Evolutionary conservation across 37 sponge, comb jelly and placozoan genomes (phyloP).

Genomic region (Aphrocallistes beatrix): DNA sequence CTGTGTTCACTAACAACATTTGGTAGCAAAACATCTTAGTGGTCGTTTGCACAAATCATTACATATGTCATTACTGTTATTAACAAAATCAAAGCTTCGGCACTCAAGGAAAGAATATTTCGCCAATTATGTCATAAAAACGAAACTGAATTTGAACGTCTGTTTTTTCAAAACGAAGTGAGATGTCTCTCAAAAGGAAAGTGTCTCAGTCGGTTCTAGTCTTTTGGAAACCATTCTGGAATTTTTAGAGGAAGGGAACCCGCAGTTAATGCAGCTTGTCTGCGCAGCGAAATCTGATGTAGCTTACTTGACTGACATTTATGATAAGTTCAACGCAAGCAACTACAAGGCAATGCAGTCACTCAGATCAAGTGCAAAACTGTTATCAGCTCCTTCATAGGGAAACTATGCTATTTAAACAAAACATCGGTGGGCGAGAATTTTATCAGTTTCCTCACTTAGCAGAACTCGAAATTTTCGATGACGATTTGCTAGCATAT

Average conservation of each 20-base stretch:
- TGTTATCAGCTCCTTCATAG: conserved; percentile 10
- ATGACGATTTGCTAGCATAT: conserved; percentile 19
- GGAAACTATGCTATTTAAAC: conserved; percentile 9
- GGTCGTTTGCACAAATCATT: conserved; percentile 10
- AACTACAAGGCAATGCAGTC: not conserved
- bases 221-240: conserved; percentile 3
- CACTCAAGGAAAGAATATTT: conserved; percentile 17
- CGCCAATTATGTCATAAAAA: conserved; percentile 19
- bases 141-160: conserved; percentile 3
- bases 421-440: not conserved
- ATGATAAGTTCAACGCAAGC: conserved; percentile 17
- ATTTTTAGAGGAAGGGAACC: conserved; percentile 1
- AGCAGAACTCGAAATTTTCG: not conserved
- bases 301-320: conserved; percentile 17
- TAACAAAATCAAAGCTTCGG: not conserved
- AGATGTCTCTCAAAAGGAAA: conserved; percentile 1
- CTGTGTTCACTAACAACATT: not conserved
- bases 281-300: conserved; percentile 1
- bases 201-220: conserved; percentile 8
- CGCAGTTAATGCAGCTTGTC: conserved; percentile 14
- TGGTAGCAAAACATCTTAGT: conserved; percentile 8
- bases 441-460: not conserved
- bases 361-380: conserved; percentile 3
- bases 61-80: not conserved
- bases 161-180: not conserved